phyloP scores from a whole-genome alignment of 2,797 vertebrate genomes.

The Labeo calbasu region DNA sequence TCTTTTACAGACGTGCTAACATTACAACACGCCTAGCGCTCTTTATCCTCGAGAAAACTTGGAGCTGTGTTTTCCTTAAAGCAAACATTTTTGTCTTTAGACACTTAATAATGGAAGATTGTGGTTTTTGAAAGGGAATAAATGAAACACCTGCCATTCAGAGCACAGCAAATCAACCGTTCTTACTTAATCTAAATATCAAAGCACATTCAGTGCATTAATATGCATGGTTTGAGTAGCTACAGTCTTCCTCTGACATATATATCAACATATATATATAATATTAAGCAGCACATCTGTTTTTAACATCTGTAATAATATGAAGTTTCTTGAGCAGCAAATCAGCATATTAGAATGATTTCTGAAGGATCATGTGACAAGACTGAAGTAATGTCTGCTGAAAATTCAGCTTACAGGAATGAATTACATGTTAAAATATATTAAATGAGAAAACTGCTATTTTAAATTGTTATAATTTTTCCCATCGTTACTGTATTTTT shows the following conservation, averaged over 20 bases:
- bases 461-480: not conserved
- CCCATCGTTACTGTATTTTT: not conserved
- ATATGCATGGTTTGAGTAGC: not conserved
- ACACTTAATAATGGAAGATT: not conserved
- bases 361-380: not conserved
- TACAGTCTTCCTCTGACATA: too few species aligned
- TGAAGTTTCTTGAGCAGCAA: not conserved
- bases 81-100: not conserved
- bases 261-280: too few species aligned
- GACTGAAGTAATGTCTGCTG: not conserved
- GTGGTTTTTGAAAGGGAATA: constrained; percentile 9
- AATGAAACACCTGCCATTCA: not conserved
- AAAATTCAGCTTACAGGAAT: not conserved
- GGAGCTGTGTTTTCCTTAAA: not conserved
- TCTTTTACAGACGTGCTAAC: constrained; percentile 39
- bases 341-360: not conserved
- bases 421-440: not conserved
- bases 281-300: not conserved
- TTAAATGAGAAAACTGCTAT: not conserved
- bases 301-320: not conserved
- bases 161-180: constrained; percentile 10
- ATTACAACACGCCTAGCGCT: constrained; percentile 8
- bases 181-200: not conserved
- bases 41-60: constrained; percentile 8
- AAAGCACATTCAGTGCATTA: not conserved